phyloP scores from a whole-genome alignment of 2,797 vertebrate genomes.

The Crocidura indochinensis region DNA sequence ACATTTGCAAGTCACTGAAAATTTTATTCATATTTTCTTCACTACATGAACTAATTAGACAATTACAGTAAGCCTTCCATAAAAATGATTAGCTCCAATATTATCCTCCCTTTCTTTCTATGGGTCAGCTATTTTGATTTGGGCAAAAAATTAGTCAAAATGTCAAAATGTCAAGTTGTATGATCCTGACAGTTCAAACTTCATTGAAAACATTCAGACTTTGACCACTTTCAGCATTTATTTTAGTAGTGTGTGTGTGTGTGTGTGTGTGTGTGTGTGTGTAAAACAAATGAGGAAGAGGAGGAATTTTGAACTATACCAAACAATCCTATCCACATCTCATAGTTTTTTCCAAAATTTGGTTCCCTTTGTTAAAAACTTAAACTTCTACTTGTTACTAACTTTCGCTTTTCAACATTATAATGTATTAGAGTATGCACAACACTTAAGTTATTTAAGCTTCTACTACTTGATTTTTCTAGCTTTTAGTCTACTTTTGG shows the following conservation, averaged over 20 bases:
- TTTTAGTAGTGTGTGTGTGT: neutral
- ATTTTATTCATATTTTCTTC: conserved; percentile 26
- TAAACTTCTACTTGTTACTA: conserved; percentile 37
- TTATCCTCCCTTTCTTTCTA: conserved; percentile 25
- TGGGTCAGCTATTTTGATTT: conserved; percentile 28
- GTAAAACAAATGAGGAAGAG: neutral
- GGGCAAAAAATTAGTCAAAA: conserved; percentile 17
- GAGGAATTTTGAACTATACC: neutral
- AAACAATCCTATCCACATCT: neutral
- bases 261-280: too few species aligned
- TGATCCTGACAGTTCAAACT: conserved; percentile 10
- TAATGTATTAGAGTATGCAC: conserved; percentile 33
- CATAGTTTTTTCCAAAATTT: conserved; percentile 56
- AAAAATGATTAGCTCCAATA: conserved; percentile 44
- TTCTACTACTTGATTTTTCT: conserved; percentile 49
- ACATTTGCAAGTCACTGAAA: conserved; percentile 65
- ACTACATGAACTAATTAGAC: conserved; percentile 30
- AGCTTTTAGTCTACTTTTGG: conserved; percentile 12
- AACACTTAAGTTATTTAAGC: conserved; percentile 54
- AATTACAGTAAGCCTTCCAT: neutral
- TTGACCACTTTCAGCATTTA: neutral
- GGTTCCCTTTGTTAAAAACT: conserved; percentile 21
- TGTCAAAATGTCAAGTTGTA: neutral
- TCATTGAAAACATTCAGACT: conserved; percentile 36
- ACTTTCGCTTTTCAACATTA: conserved; percentile 59